phyloP scores from a whole-genome alignment of 1,140 invertebrate species.

The Bombus waltoni region DNA sequence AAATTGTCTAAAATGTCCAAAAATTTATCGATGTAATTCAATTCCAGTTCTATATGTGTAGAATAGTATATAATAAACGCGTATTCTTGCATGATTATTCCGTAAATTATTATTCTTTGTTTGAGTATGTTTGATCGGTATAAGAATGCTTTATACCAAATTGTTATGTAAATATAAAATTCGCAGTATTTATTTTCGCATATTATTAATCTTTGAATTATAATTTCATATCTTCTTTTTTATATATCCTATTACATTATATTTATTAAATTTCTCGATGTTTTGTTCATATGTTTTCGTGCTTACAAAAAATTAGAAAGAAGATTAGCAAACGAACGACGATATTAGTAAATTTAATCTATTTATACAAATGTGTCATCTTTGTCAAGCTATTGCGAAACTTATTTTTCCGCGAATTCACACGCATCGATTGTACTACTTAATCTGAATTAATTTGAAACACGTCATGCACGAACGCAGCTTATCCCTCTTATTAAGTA shows the following conservation, averaged over 20 bases:
- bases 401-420: neutral
- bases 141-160: neutral
- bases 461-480: neutral
- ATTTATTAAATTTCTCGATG: neutral
- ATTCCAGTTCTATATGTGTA: neutral
- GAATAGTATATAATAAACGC: neutral
- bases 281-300: neutral
- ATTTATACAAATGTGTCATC: neutral
- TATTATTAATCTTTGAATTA: neutral
- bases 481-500: neutral
- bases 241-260: neutral
- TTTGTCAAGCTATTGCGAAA: neutral
- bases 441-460: neutral
- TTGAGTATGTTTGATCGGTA: neutral
- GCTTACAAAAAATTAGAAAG: neutral
- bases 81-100: neutral
- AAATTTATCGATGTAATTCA: neutral
- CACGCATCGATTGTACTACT: too few relatives aligned
- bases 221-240: neutral
- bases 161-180: neutral
- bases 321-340: neutral
- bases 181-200: neutral
- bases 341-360: neutral
- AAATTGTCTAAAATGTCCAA: neutral
- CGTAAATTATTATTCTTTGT: neutral